A percentile compares a stretch with the other conserved stretches of the same genome.
Evolutionary conservation across 2,888 invertebrate species (phyloP).

Genomic region (Teleogryllus oceanicus): DNA sequence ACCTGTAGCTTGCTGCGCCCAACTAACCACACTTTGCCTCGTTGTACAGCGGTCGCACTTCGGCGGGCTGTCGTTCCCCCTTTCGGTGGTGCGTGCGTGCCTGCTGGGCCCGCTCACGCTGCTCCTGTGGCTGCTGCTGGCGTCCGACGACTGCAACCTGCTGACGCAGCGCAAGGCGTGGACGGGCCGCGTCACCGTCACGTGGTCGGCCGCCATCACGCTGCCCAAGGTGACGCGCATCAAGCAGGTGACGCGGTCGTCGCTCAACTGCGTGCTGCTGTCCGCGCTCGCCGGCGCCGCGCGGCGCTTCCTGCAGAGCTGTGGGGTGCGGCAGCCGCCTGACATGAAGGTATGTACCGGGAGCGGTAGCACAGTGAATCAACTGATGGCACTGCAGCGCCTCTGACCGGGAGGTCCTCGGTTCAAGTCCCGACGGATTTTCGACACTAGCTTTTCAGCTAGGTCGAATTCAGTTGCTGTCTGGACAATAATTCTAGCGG

Average conservation of each 20-base stretch:
- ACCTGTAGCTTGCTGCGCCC: too few species aligned
- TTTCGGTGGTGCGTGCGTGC: conserved; percentile 49
- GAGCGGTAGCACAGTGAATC: too few species aligned
- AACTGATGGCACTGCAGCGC: too few species aligned
- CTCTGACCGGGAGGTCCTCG: too few species aligned
- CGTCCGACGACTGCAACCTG: conserved; percentile 49
- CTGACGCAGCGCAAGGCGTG: conserved; percentile 41
- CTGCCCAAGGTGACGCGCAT: conserved; percentile 45
- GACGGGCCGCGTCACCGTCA: conserved; percentile 38
- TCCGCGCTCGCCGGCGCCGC: conserved; percentile 53
- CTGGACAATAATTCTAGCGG: too few species aligned
- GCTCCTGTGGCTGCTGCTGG: conserved; percentile 49
- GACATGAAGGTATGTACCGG: conserved; percentile 47
- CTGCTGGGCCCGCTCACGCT: conserved; percentile 52
- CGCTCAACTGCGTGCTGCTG: conserved; percentile 54
- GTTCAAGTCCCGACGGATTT: too few species aligned
- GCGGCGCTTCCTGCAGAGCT: conserved; percentile 49
- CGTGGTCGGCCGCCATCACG: conserved; percentile 52
- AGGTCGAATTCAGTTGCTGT: too few species aligned
- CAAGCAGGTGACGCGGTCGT: conserved; percentile 50
- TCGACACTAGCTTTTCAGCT: too few species aligned
- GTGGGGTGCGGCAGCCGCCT: conserved; percentile 52
- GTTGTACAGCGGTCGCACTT: conserved; percentile 45
- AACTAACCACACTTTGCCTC: too few species aligned
- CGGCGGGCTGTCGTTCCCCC: conserved; percentile 46